Conservation (phyloP, 2,113 vertebrate genomes). For the Chaenocephalus aceratus region DNA sequence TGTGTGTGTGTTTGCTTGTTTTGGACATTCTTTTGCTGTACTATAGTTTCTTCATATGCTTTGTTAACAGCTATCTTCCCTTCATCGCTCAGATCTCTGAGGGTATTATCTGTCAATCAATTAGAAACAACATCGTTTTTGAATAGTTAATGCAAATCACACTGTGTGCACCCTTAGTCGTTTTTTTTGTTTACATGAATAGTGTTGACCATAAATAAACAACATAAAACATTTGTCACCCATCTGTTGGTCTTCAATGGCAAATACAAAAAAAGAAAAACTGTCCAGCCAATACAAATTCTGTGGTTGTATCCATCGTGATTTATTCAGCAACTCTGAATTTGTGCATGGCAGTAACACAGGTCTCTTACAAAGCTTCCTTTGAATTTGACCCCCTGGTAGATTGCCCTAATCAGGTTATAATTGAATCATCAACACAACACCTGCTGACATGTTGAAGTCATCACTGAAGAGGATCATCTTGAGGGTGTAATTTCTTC, state of each 20-base stretch:
- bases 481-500: slow-evolving; percentile 26
- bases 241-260: background rate
- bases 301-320: too few species aligned
- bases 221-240: background rate
- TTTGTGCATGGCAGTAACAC: background rate
- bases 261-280: too few species aligned
- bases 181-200: background rate
- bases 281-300: too few species aligned
- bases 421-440: slow-evolving; percentile 11
- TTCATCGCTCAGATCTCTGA: too few species aligned
- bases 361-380: background rate
- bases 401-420: background rate
- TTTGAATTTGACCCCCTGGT: background rate
- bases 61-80: background rate
- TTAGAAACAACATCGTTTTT: background rate
- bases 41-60: background rate
- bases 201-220: background rate
- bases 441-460: slow-evolving; percentile 20
- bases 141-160: background rate
- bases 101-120: background rate
- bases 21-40: background rate
- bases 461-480: slow-evolving; percentile 10
- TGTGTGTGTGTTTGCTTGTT: too few species aligned
- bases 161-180: background rate
- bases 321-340: background rate